Conservation (phyloP, 2,888 invertebrate genomes). For the Cheilosia pagana region DNA sequence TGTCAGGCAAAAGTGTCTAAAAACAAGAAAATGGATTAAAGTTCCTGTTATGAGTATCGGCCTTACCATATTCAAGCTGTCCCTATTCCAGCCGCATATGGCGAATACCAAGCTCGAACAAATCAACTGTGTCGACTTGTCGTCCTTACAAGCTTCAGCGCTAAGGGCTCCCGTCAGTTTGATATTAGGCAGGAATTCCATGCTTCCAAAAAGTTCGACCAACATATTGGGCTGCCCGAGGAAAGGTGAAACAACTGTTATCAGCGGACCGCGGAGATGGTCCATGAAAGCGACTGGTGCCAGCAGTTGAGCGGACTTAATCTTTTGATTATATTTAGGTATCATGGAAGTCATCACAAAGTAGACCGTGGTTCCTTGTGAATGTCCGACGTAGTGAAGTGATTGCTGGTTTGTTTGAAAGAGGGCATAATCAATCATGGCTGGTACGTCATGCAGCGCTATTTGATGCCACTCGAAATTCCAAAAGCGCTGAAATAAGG, state of each 20-base stretch:
- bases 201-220: slow-evolving; percentile 80
- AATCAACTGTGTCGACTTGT: slow-evolving; percentile 78
- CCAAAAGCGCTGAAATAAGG: slow-evolving; percentile 86
- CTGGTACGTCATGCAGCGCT: slow-evolving; percentile 90
- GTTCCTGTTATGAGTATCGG: not conserved
- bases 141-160: slow-evolving; percentile 86
- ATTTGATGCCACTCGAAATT: slow-evolving; percentile 89
- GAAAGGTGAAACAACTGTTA: slow-evolving; percentile 83
- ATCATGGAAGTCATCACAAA: slow-evolving; percentile 89
- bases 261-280: slow-evolving; percentile 83
- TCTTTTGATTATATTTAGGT: slow-evolving; percentile 87
- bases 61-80: slow-evolving; percentile 37
- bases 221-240: slow-evolving; percentile 80
- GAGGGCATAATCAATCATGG: slow-evolving; percentile 90
- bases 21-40: not conserved
- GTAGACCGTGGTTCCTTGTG: slow-evolving; percentile 88
- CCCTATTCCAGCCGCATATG: slow-evolving; percentile 80
- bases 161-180: slow-evolving; percentile 78
- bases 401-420: slow-evolving; percentile 85
- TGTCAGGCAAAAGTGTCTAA: slow-evolving; percentile 79
- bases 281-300: slow-evolving; percentile 89
- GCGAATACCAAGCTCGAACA: slow-evolving; percentile 80
- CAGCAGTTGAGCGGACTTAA: slow-evolving; percentile 88
- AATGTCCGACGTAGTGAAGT: slow-evolving; percentile 89
- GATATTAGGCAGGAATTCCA: slow-evolving; percentile 87